A percentile compares a stretch with the other conserved stretches of the same genome.
These are phyloP conservation scores for Orbicella faveolata DNA, from an alignment of 64 coral and sea anemone genomes.

Conservation along the genomic window DNA sequence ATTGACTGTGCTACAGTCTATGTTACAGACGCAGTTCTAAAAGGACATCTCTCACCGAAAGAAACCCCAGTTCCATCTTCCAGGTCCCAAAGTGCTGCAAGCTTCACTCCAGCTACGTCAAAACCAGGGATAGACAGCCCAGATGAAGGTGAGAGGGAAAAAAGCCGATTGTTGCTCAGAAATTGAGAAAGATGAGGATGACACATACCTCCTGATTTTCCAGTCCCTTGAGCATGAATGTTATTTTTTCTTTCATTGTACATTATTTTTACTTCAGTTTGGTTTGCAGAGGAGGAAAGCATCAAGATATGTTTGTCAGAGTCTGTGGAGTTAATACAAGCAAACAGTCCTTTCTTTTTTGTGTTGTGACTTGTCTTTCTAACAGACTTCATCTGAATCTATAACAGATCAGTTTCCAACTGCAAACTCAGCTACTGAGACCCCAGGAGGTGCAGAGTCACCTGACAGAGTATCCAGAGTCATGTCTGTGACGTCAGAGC, in stretches of 20 bases:
- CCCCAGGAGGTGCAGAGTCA: conserved; percentile 28
- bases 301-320: no score
- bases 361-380: neutral
- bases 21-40: conserved; percentile 84
- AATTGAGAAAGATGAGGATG: neutral
- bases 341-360: no score
- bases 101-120: conserved; percentile 70
- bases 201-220: no score
- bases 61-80: conserved; percentile 65
- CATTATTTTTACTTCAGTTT: no score
- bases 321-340: no score
- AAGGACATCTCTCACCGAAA: conserved; percentile 60
- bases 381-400: neutral
- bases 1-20: conserved; percentile 85
- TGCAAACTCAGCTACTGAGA: conserved; percentile 15
- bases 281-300: no score
- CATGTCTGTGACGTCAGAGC: conserved; percentile 36
- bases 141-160: conserved; percentile 58
- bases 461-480: conserved; percentile 23
- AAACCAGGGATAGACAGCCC: conserved; percentile 80
- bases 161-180: neutral
- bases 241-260: no score
- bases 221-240: no score
- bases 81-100: conserved; percentile 76
- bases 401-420: conserved; percentile 28